Percentiles rank a stretch among this genome's conserved stretches.
Evolutionary conservation across 2,888 invertebrate genomes (phyloP).

Genomic region (Schizaphis graminum): DNA sequence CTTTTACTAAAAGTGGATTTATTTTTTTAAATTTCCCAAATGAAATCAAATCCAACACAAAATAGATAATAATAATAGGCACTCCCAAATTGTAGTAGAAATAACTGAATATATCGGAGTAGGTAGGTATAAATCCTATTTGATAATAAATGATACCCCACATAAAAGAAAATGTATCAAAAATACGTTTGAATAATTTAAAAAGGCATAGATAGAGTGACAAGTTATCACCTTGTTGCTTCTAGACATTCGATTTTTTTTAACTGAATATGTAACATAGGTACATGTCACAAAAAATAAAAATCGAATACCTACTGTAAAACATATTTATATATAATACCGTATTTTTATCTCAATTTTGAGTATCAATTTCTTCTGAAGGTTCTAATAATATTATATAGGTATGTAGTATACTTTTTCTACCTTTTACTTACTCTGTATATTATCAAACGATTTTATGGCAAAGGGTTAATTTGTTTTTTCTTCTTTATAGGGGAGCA

Average conservation of each 20-base stretch:
- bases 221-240: background rate
- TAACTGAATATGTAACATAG: background rate
- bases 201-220: background rate
- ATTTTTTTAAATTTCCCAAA: background rate
- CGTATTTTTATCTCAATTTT: background rate
- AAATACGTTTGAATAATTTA: background rate
- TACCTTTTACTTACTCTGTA: background rate
- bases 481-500: background rate
- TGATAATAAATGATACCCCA: background rate
- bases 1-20: background rate
- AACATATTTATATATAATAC: background rate
- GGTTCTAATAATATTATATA: background rate
- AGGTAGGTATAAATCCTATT: background rate
- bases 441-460: background rate
- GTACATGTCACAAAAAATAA: background rate
- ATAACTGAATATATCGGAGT: background rate
- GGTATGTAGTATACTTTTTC: background rate
- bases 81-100: background rate
- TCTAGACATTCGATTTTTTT: constrained; percentile 1
- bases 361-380: background rate
- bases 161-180: background rate
- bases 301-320: background rate
- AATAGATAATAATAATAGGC: background rate
- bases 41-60: background rate
- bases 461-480: background rate